These are phyloP conservation scores for Tenthredo mesomela DNA, from an alignment of 2,888 invertebrate genomes.

Conservation along the genomic window DNA sequence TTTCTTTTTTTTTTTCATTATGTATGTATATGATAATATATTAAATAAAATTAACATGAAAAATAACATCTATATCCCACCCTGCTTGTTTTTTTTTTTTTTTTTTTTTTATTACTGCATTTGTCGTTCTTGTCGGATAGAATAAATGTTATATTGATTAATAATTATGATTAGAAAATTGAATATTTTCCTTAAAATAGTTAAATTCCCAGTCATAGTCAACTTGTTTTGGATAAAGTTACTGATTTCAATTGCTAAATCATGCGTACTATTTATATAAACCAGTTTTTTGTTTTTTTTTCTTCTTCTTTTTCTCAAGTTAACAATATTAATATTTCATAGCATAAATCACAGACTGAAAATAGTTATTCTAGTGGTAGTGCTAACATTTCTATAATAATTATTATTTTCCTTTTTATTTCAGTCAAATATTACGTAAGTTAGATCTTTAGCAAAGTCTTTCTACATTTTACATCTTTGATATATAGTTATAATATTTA, in stretches of 20 bases:
- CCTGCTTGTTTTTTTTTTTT: conserved; percentile 18
- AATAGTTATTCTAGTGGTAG: conserved; percentile 39
- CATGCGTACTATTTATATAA: neutral
- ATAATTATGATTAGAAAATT: conserved; percentile 12
- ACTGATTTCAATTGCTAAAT: conserved; percentile 13
- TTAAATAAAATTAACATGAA: conserved; percentile 36
- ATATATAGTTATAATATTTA: neutral
- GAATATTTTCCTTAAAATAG: conserved; percentile 8
- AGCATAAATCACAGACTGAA: conserved; percentile 52
- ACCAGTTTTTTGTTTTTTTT: neutral
- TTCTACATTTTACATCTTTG: neutral
- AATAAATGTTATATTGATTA: conserved; percentile 17
- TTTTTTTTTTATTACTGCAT: conserved; percentile 15
- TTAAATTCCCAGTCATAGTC: neutral
- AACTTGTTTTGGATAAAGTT: neutral
- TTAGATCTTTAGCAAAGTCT: conserved; percentile 32
- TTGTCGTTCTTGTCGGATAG: conserved; percentile 16
- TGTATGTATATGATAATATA: conserved; percentile 33
- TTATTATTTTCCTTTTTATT: conserved; percentile 4
- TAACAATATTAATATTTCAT: conserved; percentile 34
- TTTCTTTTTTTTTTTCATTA: no score
- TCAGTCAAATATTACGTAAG: conserved; percentile 37
- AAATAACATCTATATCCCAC: conserved; percentile 20
- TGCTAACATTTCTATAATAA: conserved; percentile 32
- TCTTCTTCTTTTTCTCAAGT: neutral